Base-by-base conservation (phyloP, 2,888 invertebrate genomes). In the Gymnocheta viridis region DNA sequence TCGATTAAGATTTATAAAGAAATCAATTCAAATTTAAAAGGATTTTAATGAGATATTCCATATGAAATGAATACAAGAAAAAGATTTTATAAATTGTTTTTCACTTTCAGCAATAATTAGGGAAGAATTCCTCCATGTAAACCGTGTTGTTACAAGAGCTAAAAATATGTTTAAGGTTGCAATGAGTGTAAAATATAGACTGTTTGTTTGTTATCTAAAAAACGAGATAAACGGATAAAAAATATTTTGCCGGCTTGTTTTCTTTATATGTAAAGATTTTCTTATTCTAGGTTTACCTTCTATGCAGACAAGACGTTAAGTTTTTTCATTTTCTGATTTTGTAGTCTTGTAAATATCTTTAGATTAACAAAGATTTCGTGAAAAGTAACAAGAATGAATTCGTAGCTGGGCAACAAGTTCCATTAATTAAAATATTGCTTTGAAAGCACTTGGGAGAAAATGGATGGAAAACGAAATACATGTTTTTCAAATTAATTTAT, bases 181-280 rank as follows among this genome's bases (percentile, higher is more conserved):
- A 32, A 76, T 44, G 44, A 32, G 47, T 64, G 22, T 27, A 69
- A 22, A 62, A 54, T 14, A 44, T 41, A 44, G 19, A 81, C 32
- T n/a, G n/a, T n/a, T 60, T 49, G 17, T 60, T 41, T 49, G 29
- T 51, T 64, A 80, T 73, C 74, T 60, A 54, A 17, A 29, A 62
- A 69, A 62, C 38, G 17, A 74, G 58, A 74, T 81, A 64, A 79
- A 44, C 0, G 67, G 47, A 77, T 56, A 69, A 81, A 72, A 83
- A 80, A 76, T 80, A 83, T 80, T 76, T 83, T 83, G 66, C 60
- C 79, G 83, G 70, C 76, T 72, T 77, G 76, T 83, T 76, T 76
- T 51, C 76, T 67, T 83, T 74, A 58, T 38, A 35, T 72, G 72
- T 72, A 69, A 56, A 69, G 27, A 56, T 32, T 54, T 51, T 14